Conservation (phyloP, 2,113 vertebrate genomes). For the Cromileptes altivelis region DNA sequence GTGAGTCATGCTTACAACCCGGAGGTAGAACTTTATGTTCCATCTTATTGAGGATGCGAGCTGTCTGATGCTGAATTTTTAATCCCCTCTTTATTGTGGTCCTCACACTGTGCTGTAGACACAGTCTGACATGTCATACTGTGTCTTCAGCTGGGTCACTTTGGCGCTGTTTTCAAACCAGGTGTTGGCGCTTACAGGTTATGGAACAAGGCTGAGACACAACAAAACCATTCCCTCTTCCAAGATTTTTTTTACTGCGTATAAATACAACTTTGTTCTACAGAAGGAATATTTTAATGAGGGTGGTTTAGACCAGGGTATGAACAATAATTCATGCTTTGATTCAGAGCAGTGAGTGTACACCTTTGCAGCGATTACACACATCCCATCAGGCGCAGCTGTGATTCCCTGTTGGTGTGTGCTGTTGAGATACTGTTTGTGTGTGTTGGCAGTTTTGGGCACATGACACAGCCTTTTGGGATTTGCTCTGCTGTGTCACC, state of each 20-base stretch:
- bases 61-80: slow-evolving; percentile 69
- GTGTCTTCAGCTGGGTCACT: background rate
- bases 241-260: background rate
- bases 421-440: slow-evolving; percentile 1
- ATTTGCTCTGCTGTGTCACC: slow-evolving; percentile 58
- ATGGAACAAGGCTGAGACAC: background rate
- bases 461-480: slow-evolving; percentile 55
- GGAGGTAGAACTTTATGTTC: slow-evolving; percentile 74
- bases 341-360: background rate
- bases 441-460: slow-evolving; percentile 32
- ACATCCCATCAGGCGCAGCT: slow-evolving; percentile 26
- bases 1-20: slow-evolving; percentile 54
- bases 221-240: background rate
- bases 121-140: slow-evolving; percentile 10
- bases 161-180: slow-evolving; percentile 5
- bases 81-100: slow-evolving; percentile 55
- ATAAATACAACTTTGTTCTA: background rate
- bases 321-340: background rate
- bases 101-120: slow-evolving; percentile 28
- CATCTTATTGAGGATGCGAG: slow-evolving; percentile 57
- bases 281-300: background rate
- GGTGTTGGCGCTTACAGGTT: background rate
- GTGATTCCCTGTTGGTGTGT: slow-evolving; percentile 19
- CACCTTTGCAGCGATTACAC: slow-evolving; percentile 13
- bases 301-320: background rate